Evolutionary conservation across 2,113 vertebrate species (phyloP), one percentile per base, ranked within the genome.

Genomic region (Ochotona curzoniae): DNA sequence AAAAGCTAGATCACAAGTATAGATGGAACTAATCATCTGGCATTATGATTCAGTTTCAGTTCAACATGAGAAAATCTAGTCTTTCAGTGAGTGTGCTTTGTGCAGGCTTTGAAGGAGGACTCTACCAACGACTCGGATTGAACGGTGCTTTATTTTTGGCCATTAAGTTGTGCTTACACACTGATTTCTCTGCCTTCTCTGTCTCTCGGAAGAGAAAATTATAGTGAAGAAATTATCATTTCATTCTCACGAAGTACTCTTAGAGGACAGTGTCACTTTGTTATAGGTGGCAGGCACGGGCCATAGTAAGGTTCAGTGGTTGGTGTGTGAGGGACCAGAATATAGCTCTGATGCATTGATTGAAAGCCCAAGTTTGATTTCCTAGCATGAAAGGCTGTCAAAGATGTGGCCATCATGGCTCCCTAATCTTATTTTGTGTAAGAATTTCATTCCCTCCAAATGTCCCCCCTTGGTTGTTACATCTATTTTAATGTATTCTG

Each of bases 1-100:
- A 76, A 71, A 79, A 67, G 5, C 60, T 66, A 85, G 54, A 83
- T 87, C 63, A 78, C 35, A 79, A 66, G 32, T 69, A 38, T 57
- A 74, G 89, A 87, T 87, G 70, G 8, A 28, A 64, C 61, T 78
- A 64, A 87, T 96, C 73, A 83, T 89, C 73, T 83, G 83, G 32
- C 20, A 44, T 74, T 73, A 51, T 83, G 87, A 66, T 66, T 78
- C 73, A 67, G 73, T 82, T 84, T 44, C 17, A 78, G 54, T 64
- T 60, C 25, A 35, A 7, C 2, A 28, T 83, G 54, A 86, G 35
- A 83, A 94, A 82, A 84, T 90, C 14, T 71, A 30, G 44, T 63
- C 23, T 94, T 83, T 47, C 54, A 23, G 51, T 4, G 4, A 44
- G 60, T 47, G 35, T 70, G 1, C 83, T 85, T 89, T 69, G 32